A percentile compares a stretch with the other conserved stretches of the same genome.
Conservation (phyloP, 2,113 vertebrate species). For the Zosterops borbonicus region DNA sequence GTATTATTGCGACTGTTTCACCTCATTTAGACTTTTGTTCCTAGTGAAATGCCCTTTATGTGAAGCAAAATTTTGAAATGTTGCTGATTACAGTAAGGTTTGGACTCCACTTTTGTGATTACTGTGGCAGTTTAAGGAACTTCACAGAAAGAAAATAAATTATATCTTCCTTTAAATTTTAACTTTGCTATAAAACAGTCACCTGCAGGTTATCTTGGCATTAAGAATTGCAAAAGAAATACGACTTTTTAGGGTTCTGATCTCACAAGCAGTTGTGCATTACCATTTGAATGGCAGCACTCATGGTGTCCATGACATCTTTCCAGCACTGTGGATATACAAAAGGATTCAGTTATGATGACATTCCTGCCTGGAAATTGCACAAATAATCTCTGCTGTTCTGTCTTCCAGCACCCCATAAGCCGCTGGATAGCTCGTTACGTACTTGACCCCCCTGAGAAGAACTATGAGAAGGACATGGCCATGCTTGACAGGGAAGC, state of each 20-base stretch:
- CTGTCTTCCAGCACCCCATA: slow-evolving; percentile 86
- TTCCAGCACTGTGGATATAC: not conserved
- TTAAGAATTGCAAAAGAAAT: not conserved
- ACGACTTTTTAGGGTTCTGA: not conserved
- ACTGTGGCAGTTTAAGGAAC: not conserved
- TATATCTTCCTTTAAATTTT: not conserved
- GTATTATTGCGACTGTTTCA: not conserved
- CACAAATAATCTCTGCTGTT: not conserved
- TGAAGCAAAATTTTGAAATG: not conserved
- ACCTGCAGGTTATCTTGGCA: not conserved
- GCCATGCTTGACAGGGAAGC: slow-evolving; percentile 80
- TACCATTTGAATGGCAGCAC: not conserved
- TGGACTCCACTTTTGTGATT: not conserved
- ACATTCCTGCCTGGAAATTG: not conserved
- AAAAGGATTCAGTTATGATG: not conserved
- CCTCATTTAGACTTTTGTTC: not conserved
- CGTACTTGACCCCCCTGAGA: slow-evolving; percentile 82
- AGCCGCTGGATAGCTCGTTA: slow-evolving; percentile 85
- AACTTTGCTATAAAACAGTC: not conserved
- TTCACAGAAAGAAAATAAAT: not conserved
- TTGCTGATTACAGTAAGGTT: not conserved
- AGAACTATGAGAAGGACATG: slow-evolving; percentile 91
- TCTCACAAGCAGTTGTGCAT: not conserved
- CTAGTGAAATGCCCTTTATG: not conserved
- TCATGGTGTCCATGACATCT: not conserved